Evolutionary conservation across 1,140 invertebrate genomes (phyloP), one percentile per base, ranked within the genome.

Genomic region (Ectropis grisescens): DNA sequence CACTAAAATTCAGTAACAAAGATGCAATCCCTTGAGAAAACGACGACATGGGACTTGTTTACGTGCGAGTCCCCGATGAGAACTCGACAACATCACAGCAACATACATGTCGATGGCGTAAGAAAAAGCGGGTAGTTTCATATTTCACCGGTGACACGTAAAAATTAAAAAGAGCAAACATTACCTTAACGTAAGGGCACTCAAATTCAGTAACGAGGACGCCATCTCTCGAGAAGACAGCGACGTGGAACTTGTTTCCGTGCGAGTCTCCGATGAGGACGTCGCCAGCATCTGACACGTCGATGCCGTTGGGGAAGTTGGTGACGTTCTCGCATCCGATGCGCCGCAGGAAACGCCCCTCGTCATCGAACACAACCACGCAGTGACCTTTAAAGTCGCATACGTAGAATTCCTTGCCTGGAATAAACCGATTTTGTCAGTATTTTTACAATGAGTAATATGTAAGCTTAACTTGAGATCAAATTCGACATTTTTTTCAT

Each of bases 381-480:
- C 95, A 97, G 76, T 98, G 96, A 34, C 95, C 96, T 83, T 98
- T 98, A 74, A 98, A 98, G 79, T 98, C 96, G 75, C 96, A 98
- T 13, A 98, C 94, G 82, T 95, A 98, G 82, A 95, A 98, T 75
- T 97, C 94, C 60, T 95, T 94, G 41, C 93, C 93, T 94, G 60
- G 30, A 84, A 84, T 22, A 30, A 15, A n/a, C n/a, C n/a, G n/a
- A n/a, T n/a, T n/a, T n/a, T n/a, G n/a, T 7, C 1, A 33, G 19
- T 10, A 11, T n/a, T 39, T 9, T 8, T 16, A 32, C n/a, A 19
- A 26, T 10, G 12, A 34, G 9, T n/a, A n/a, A n/a, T n/a, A n/a
- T n/a, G n/a, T n/a, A n/a, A n/a, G n/a, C n/a, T n/a, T n/a, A n/a
- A n/a, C n/a, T n/a, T n/a, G n/a, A n/a, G n/a, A n/a, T n/a, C n/a